Evolutionary conservation across 2,888 invertebrate genomes (phyloP).

Genomic region (Tipula helvola): DNA sequence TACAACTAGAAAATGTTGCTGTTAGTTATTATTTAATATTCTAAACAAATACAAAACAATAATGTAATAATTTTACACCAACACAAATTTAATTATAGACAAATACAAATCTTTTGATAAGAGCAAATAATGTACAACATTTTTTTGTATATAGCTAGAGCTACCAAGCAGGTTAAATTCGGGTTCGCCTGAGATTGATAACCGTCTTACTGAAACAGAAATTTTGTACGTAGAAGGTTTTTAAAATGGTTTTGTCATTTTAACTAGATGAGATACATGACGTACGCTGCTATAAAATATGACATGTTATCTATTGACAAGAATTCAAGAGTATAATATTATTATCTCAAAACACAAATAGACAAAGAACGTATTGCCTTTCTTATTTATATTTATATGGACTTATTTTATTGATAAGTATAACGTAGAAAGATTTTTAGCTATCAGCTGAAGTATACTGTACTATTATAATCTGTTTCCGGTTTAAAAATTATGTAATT

Average conservation of each 20-base stretch:
- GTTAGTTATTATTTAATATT: neutral
- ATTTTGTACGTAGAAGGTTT: neutral
- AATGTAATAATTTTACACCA: neutral
- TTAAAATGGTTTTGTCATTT: neutral
- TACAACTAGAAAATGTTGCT: neutral
- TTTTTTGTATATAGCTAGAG: neutral
- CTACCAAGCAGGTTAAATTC: neutral
- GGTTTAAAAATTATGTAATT: neutral
- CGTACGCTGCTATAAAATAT: neutral
- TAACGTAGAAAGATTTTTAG: neutral
- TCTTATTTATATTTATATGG: neutral
- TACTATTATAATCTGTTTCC: neutral
- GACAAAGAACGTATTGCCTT: neutral
- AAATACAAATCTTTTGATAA: neutral
- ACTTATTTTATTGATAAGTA: neutral
- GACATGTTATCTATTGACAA: neutral
- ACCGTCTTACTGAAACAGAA: neutral
- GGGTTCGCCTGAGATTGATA: neutral
- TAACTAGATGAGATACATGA: neutral
- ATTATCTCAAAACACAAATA: neutral
- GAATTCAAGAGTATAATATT: neutral
- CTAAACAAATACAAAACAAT: neutral
- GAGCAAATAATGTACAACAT: neutral
- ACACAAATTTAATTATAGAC: neutral
- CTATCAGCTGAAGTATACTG: neutral